phyloP scores from a whole-genome alignment of 2,113 vertebrate species.

The Lepisosteus osseus region DNA sequence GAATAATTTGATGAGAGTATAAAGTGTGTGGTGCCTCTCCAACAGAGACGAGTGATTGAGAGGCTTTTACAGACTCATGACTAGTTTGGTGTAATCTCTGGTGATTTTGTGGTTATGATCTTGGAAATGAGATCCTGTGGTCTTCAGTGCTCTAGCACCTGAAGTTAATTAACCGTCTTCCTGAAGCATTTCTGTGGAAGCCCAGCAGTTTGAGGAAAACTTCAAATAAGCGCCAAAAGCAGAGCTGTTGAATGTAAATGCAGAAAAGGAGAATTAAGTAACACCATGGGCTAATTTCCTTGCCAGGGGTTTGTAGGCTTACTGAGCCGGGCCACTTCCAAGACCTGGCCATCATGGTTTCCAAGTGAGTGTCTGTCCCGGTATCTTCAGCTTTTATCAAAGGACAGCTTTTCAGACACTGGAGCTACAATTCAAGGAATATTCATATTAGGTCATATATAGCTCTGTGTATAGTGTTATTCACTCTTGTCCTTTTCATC shows the following conservation, averaged over 20 bases:
- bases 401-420: background rate
- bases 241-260: background rate
- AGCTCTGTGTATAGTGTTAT: too few relatives aligned
- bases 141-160: slow-evolving; percentile 7
- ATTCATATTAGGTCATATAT: too few relatives aligned
- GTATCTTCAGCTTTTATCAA: too few relatives aligned
- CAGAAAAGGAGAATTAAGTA: slow-evolving; percentile 20
- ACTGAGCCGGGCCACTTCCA: too few relatives aligned
- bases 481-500: too few relatives aligned
- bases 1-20: too few relatives aligned
- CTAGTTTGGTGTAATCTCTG: slow-evolving; percentile 7
- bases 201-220: background rate
- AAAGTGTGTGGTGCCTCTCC: too few relatives aligned
- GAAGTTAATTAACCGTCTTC: slow-evolving; percentile 23
- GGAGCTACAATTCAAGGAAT: too few relatives aligned
- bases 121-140: slow-evolving; percentile 14
- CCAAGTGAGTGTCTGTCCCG: background rate
- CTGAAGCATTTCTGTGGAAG: slow-evolving; percentile 10
- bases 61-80: too few relatives aligned
- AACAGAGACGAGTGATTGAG: too few relatives aligned
- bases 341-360: background rate
- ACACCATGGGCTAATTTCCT: slow-evolving; percentile 35
- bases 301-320: too few relatives aligned
- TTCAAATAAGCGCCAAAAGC: background rate
- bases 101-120: slow-evolving; percentile 26